phyloP scores from a whole-genome alignment of 2,888 invertebrate species.

The Cantharis lateralis region DNA sequence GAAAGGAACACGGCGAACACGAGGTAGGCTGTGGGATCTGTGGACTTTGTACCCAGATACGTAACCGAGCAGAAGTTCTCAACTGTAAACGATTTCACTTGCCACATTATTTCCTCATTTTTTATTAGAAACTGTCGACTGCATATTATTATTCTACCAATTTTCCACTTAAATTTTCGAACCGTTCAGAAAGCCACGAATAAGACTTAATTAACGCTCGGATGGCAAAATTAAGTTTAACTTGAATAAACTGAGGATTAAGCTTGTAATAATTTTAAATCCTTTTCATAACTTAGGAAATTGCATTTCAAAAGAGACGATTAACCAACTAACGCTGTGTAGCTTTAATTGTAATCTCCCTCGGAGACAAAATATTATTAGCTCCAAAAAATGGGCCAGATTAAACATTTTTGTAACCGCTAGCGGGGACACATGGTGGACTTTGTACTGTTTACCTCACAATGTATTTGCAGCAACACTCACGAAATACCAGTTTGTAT shows the following conservation, averaged over 20 bases:
- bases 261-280: not conserved
- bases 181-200: not conserved
- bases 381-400: not conserved
- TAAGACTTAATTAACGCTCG: not conserved
- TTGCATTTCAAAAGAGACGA: not conserved
- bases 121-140: not conserved
- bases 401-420: slow-evolving; percentile 29
- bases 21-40: slow-evolving; percentile 17
- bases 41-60: slow-evolving; percentile 34
- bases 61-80: slow-evolving; percentile 18
- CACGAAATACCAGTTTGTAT: slow-evolving; percentile 20
- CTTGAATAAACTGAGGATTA: not conserved
- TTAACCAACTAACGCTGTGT: not conserved
- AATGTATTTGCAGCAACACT: slow-evolving; percentile 25
- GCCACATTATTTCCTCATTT: not conserved
- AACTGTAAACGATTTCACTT: slow-evolving; percentile 11
- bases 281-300: not conserved
- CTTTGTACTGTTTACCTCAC: slow-evolving; percentile 40
- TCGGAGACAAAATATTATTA: not conserved
- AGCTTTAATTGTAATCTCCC: not conserved
- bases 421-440: slow-evolving; percentile 35
- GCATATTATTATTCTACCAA: not conserved
- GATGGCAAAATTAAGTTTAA: not conserved
- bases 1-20: slow-evolving; percentile 18
- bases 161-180: not conserved